These are phyloP conservation scores for Ips typographus DNA, from an alignment of 1,140 invertebrate genomes.

Conservation along the genomic window DNA sequence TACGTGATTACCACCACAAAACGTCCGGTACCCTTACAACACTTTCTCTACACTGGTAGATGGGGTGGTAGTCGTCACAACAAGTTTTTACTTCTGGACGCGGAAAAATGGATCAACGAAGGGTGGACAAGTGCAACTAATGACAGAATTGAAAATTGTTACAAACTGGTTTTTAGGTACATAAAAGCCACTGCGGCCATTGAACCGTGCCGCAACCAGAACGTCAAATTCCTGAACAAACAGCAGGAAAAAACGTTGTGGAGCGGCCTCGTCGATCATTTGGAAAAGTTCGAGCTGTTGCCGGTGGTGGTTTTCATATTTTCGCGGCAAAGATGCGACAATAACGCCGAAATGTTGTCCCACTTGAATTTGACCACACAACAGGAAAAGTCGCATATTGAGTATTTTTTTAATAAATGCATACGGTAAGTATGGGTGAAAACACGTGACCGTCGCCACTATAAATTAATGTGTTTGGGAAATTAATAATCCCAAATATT, in stretches of 20 bases:
- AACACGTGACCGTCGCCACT: background rate
- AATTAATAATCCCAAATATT: too few species aligned
- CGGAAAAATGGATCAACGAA: constrained; percentile 63
- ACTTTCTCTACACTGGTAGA: constrained; percentile 86
- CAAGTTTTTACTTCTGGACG: constrained; percentile 82
- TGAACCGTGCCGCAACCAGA: constrained; percentile 38
- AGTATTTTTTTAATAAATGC: constrained; percentile 81
- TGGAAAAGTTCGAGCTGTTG: constrained; percentile 78
- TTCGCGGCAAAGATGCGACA: constrained; percentile 82
- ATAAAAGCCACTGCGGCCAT: constrained; percentile 37
- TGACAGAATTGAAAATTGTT: background rate
- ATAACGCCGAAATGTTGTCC: constrained; percentile 71
- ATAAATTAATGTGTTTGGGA: background rate
- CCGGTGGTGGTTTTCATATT: constrained; percentile 95
- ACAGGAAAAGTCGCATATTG: constrained; percentile 80
- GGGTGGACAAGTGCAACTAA: constrained; percentile 60
- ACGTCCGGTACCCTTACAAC: constrained; percentile 92
- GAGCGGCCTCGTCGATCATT: constrained; percentile 79
- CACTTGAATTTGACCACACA: constrained; percentile 80
- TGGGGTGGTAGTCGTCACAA: constrained; percentile 55
- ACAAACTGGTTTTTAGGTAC: constrained; percentile 37
- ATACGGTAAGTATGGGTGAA: constrained; percentile 17
- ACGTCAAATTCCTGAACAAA: constrained; percentile 43
- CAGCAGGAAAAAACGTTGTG: constrained; percentile 83
- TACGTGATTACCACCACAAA: constrained; percentile 94